phyloP scores from a whole-genome alignment of 2,888 invertebrate genomes.

The Carpatolechia fugitivella region DNA sequence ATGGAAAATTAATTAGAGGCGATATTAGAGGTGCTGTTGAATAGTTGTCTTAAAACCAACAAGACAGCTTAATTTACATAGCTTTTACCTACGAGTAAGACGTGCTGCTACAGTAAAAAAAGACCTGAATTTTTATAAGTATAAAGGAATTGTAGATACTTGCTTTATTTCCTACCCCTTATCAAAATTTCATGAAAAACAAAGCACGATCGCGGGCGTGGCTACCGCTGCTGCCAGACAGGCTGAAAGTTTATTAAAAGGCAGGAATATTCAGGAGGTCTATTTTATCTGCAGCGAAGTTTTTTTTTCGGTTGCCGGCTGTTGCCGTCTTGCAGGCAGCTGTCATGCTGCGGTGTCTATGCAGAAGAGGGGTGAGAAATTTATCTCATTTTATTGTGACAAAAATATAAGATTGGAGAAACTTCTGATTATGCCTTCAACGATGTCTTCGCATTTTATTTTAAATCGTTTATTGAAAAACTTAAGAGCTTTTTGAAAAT shows the following conservation, averaged over 20 bases:
- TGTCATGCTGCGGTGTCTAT: neutral
- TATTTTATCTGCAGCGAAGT: neutral
- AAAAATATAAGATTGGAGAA: neutral
- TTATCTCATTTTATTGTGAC: neutral
- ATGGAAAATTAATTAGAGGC: neutral
- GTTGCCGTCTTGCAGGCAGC: neutral
- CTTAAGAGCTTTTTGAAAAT: too few relatives aligned
- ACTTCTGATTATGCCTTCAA: too few relatives aligned
- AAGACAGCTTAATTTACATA: too few relatives aligned
- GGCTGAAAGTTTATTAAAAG: constrained; percentile 1
- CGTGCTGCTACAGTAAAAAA: too few relatives aligned
- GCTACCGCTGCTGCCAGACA: neutral
- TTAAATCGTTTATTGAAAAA: too few relatives aligned
- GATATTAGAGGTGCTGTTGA: neutral
- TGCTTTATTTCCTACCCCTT: constrained; percentile 10
- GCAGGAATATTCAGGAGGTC: constrained; percentile 2
- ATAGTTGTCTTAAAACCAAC: neutral
- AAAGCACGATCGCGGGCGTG: neutral
- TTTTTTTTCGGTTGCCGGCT: neutral
- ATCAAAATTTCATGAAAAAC: neutral
- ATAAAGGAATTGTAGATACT: neutral
- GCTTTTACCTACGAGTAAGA: too few relatives aligned
- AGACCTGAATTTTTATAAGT: too few relatives aligned
- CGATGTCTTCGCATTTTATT: too few relatives aligned
- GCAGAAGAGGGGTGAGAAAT: neutral